These are phyloP conservation scores for Montipora foliosa DNA, from an alignment of 64 coral and sea anemone species.

Conservation along the genomic window DNA sequence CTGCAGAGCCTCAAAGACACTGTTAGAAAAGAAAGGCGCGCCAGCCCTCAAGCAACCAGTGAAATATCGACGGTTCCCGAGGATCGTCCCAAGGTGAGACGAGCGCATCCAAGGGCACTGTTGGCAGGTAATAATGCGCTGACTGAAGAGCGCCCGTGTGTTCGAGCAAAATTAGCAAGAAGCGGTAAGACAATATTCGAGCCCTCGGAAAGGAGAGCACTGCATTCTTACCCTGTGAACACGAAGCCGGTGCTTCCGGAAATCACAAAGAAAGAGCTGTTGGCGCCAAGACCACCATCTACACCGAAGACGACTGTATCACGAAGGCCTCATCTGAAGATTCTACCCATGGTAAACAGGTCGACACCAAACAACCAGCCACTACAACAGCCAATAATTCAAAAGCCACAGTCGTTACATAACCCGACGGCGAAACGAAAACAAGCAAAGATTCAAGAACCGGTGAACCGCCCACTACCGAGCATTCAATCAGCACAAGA, in stretches of 20 bases:
- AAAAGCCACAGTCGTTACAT: background rate
- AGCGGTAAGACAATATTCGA: background rate
- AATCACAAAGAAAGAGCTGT: background rate
- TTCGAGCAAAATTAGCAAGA: constrained; percentile 4
- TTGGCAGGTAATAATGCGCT: background rate
- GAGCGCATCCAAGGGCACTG: background rate
- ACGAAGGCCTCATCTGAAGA: background rate
- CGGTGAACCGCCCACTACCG: background rate
- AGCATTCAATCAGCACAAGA: background rate
- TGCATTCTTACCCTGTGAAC: background rate
- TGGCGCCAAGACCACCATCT: background rate
- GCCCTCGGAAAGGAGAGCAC: background rate
- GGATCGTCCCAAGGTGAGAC: background rate
- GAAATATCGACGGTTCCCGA: background rate
- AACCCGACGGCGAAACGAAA: background rate
- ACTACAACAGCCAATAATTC: background rate
- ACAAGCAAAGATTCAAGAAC: background rate
- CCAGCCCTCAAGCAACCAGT: background rate
- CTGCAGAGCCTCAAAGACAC: background rate
- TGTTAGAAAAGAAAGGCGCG: background rate
- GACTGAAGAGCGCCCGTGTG: background rate
- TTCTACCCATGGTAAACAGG: background rate
- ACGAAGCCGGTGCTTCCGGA: background rate
- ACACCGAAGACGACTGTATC: background rate
- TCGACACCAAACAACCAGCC: background rate